Conservation (phyloP, 2,113 vertebrate species). For the Anolis sagrei region DNA sequence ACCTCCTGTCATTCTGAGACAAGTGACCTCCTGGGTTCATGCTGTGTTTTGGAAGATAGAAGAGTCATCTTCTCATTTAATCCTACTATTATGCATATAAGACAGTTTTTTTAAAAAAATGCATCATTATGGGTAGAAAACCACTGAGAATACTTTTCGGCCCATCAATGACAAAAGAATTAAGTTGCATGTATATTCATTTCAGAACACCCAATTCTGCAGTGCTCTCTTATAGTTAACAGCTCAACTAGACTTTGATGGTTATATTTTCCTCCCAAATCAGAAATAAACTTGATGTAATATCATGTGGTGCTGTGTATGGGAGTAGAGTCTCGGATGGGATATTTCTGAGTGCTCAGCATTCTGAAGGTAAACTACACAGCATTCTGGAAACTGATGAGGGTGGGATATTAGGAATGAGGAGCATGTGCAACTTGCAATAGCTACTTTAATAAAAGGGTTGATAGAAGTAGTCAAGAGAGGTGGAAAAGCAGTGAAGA, state of each 20-base stretch:
- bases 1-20: slow-evolving; percentile 24
- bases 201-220: slow-evolving; percentile 1
- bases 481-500: not conserved
- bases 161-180: slow-evolving; percentile 4
- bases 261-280: not conserved
- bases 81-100: not conserved
- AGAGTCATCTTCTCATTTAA: slow-evolving; percentile 26
- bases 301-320: not conserved
- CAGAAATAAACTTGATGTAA: not conserved
- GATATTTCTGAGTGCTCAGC: not conserved
- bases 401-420: not conserved
- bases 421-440: not conserved
- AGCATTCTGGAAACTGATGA: not conserved
- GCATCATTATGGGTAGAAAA: not conserved
- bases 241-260: not conserved
- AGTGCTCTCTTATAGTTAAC: not conserved
- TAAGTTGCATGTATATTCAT: not conserved
- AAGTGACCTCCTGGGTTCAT: slow-evolving; percentile 23
- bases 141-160: not conserved
- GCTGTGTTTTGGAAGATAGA: slow-evolving; percentile 30
- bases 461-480: too few relatives aligned
- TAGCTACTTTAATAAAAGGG: too few relatives aligned
- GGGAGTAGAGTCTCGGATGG: not conserved
- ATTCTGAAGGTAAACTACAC: not conserved
- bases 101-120: slow-evolving; percentile 5